phyloP scores from a whole-genome alignment of 1,140 invertebrate species.

The Leptestheria dahalacensis region DNA sequence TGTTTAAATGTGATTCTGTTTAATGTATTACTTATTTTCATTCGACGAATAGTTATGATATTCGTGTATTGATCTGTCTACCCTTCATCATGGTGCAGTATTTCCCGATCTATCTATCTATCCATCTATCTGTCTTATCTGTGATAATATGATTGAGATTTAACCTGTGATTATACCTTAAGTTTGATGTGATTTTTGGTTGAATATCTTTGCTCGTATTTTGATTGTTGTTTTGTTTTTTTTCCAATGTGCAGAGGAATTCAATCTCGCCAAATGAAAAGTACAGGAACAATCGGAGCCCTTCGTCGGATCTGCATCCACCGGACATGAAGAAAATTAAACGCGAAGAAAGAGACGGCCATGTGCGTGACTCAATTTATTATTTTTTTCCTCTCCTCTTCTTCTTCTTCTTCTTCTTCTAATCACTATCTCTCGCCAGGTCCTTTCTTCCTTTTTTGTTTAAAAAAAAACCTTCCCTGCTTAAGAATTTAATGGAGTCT shows the following conservation, averaged over 20 bases:
- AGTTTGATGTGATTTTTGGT: background rate
- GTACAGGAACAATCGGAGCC: conserved; percentile 27
- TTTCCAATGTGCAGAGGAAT: conserved; percentile 28
- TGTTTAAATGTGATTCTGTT: too few relatives aligned
- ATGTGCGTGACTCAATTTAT: conserved; percentile 17
- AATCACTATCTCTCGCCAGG: too few relatives aligned
- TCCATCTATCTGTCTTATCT: too few relatives aligned
- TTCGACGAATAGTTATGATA: background rate
- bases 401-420: too few relatives aligned
- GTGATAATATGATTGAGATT: too few relatives aligned
- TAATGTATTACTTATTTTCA: background rate
- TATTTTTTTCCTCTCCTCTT: too few relatives aligned
- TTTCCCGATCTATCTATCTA: too few relatives aligned
- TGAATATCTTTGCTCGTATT: background rate
- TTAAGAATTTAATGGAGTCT: too few relatives aligned
- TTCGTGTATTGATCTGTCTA: background rate
- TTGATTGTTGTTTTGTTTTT: conserved; percentile 14
- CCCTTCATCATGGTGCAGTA: too few relatives aligned
- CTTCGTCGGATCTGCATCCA: conserved; percentile 16
- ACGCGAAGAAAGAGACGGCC: conserved; percentile 22
- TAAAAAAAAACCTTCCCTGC: too few relatives aligned
- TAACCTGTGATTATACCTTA: too few relatives aligned
- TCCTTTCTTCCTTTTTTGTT: too few relatives aligned
- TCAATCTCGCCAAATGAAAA: conserved; percentile 34
- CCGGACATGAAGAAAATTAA: conserved; percentile 29